Conservation (phyloP, 2,113 vertebrate genomes). For the Balaenoptera acutorostrata region DNA sequence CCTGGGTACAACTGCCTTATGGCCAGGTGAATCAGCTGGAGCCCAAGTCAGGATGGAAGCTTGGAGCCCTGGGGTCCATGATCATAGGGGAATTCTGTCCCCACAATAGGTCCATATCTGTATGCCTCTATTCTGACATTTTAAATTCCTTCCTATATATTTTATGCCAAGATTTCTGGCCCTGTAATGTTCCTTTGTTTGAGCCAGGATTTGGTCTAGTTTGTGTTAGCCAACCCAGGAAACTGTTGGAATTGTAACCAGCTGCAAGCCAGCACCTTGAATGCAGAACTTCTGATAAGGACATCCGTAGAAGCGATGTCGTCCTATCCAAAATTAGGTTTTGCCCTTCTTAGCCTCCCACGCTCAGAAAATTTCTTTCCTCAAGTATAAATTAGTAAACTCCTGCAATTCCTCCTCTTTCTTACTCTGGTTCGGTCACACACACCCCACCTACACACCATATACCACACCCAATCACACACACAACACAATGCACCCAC, state of each 20-base stretch:
- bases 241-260: background rate
- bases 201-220: background rate
- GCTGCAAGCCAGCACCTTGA: background rate
- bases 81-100: background rate
- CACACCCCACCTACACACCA: background rate
- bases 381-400: background rate
- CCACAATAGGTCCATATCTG: background rate
- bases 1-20: background rate
- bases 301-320: background rate
- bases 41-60: background rate
- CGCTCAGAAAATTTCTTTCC: background rate
- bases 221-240: background rate
- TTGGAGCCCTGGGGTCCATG: background rate
- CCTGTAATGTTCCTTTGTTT: background rate
- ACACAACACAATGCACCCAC: background rate
- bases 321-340: background rate
- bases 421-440: background rate
- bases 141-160: background rate
- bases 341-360: background rate
- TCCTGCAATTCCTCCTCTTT: background rate
- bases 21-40: background rate
- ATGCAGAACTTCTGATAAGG: background rate
- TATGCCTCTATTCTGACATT: background rate
- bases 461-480: background rate
- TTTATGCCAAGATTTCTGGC: background rate